Conservation (phyloP, 1,140 invertebrate species). For the Scaptodrosophila lebanonensis region DNA sequence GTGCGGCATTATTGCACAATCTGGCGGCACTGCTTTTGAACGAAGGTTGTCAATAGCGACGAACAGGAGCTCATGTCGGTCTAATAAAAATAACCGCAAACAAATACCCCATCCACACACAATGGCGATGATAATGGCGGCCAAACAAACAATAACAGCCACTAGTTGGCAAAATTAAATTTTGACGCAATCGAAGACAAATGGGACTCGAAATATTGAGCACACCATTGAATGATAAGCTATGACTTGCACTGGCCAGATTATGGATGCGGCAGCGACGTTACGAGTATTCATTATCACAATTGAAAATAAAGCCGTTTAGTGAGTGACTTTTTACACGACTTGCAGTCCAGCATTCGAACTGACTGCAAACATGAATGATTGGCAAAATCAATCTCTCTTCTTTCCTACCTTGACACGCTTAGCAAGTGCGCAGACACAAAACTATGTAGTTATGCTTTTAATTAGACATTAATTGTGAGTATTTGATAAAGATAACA, state of each 20-base stretch:
- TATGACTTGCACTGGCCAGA: slow-evolving; percentile 26
- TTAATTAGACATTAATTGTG: slow-evolving; percentile 36
- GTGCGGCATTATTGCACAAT: slow-evolving; percentile 38
- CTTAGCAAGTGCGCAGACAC: slow-evolving; percentile 18
- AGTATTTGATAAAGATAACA: slow-evolving; percentile 19
- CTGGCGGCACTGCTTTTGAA: not conserved
- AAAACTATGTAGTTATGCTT: slow-evolving; percentile 21
- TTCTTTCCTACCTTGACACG: slow-evolving; percentile 28
- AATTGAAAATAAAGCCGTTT: slow-evolving; percentile 3
- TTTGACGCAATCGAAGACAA: slow-evolving; percentile 30
- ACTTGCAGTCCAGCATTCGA: not conserved
- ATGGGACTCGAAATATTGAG: slow-evolving; percentile 1
- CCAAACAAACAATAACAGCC: slow-evolving; percentile 12
- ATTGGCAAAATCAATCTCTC: slow-evolving; percentile 27
- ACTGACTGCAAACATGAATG: slow-evolving; percentile 15
- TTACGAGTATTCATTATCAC: slow-evolving; percentile 2
- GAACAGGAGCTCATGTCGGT: slow-evolving; percentile 4
- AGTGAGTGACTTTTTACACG: not conserved
- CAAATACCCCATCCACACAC: too few relatives aligned
- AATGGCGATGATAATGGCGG: too few relatives aligned
- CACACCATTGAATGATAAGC: slow-evolving; percentile 13
- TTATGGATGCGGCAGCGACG: slow-evolving; percentile 2
- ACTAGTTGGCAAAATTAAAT: slow-evolving; percentile 7
- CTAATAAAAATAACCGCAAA: slow-evolving; percentile 37
- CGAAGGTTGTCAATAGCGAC: not conserved